A percentile compares a stretch with the other conserved stretches of the same genome.
Evolutionary conservation across 2,113 vertebrate genomes (phyloP).

Genomic region (Pluvialis apricaria): DNA sequence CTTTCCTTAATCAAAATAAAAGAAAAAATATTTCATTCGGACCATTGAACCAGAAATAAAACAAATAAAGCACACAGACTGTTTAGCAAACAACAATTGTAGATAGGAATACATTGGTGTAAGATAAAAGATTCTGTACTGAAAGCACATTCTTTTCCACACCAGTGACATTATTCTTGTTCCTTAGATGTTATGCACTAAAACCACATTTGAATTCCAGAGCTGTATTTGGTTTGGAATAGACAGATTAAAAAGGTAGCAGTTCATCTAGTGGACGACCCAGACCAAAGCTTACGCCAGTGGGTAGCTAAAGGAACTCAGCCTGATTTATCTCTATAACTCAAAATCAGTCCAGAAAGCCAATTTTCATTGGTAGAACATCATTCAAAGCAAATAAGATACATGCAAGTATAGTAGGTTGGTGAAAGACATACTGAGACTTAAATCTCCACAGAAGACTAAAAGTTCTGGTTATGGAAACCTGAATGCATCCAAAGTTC

Average conservation of each 20-base stretch:
- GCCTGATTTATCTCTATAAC: neutral
- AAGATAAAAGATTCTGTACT: neutral
- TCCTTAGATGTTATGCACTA: slow-evolving; percentile 5
- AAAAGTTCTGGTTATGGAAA: neutral
- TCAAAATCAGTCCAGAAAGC: neutral
- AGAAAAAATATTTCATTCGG: neutral
- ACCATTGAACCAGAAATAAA: neutral
- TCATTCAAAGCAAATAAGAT: neutral
- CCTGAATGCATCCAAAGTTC: neutral
- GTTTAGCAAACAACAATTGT: neutral
- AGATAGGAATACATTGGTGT: neutral
- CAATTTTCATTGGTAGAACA: neutral
- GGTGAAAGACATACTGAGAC: neutral
- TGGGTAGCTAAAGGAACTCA: neutral
- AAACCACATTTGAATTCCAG: neutral
- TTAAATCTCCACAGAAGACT: neutral
- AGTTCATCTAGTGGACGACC: neutral
- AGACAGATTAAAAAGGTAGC: neutral
- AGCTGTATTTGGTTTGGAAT: neutral
- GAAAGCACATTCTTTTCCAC: slow-evolving; percentile 23
- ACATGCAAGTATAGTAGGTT: neutral
- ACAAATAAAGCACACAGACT: neutral
- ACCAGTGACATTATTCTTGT: neutral
- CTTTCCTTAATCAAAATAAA: neutral
- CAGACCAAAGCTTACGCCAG: neutral